phyloP scores from a whole-genome alignment of 2,888 invertebrate species.

The Hirtodrosophila cameraria region DNA sequence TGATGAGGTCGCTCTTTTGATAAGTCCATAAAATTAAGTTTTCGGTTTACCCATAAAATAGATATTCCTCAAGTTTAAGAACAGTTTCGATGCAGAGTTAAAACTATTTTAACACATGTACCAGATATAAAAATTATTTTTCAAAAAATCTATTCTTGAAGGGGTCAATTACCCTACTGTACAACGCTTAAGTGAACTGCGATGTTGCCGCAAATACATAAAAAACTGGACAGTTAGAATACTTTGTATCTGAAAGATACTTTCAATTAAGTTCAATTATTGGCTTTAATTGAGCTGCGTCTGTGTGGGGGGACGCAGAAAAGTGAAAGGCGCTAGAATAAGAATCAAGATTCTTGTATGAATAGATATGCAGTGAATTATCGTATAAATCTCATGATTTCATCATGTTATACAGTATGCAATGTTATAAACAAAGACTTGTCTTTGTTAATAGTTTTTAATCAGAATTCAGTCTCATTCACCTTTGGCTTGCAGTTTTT shows the following conservation, averaged over 20 bases:
- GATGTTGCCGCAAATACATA: background rate
- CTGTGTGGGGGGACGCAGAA: conserved; percentile 18
- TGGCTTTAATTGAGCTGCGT: conserved; percentile 50
- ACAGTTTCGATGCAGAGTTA: too few relatives aligned
- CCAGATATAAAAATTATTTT: too few relatives aligned
- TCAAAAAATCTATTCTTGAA: too few relatives aligned
- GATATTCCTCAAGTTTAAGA: too few relatives aligned
- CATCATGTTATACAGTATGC: background rate
- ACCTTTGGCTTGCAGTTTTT: background rate
- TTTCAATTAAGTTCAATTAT: conserved; percentile 67
- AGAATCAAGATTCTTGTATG: conserved; percentile 6
- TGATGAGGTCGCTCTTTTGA: too few relatives aligned
- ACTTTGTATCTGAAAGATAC: conserved; percentile 38
- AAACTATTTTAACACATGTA: too few relatives aligned
- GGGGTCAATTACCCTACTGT: too few relatives aligned
- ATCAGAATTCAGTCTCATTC: too few relatives aligned
- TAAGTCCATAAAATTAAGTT: too few relatives aligned
- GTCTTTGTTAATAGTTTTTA: too few relatives aligned
- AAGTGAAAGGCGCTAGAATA: conserved; percentile 55
- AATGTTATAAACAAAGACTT: background rate
- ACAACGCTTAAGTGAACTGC: conserved; percentile 32
- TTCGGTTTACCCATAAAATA: too few relatives aligned
- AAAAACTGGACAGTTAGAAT: conserved; percentile 1
- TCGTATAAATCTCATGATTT: background rate
- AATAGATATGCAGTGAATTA: conserved; percentile 13